Base-by-base conservation (phyloP, 1,140 invertebrate genomes). In the Drosophila guanche region DNA sequence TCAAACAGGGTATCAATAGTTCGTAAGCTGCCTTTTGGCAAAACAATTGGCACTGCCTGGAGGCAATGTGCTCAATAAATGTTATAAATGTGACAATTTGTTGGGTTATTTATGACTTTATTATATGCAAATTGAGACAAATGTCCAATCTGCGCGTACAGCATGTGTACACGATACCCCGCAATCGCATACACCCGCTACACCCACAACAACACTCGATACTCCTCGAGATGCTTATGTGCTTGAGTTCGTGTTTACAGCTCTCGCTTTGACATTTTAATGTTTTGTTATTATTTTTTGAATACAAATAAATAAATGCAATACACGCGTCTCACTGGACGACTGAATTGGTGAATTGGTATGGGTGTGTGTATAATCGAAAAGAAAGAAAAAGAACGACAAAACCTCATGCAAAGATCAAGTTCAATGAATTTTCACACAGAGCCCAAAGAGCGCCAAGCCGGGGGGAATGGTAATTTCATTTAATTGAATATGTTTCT, bases 111-210 rank as follows among this genome's bases (percentile, higher is more conserved):
- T 85, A 81, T 77, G 77, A 81, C 77, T 86, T 86, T 81, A 88
- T 81, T 77, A 86, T 83, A 86, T 81, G 81, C 81, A 86, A 85
- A 86, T 85, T 85, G 77, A 77, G 76, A 80, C 78, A 81, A 80
- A 86, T 71, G 78, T 65, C 41, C 67, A 69, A 61, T 60, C 46
- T 10, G 10, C 8, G 10, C 33, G 33, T 29, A 33, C 46, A 56
- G 62, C 66, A 10, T 37, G 43, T 68, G 63, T 68, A 68, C 43
- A 45, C 47, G 29, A 78, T 56, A 72, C 7, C 62, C 33, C 40
- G 54, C 27, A 74, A 56, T 55, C 53, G 43, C 40, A 46, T 37
- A 14, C 20, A 29, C 43, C 45, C 47, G 29, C 66, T 56, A 72
- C 10, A 33, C 70, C 33, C 40, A 54, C 20, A 62, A 42, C 40